phyloP scores from a whole-genome alignment of 2,888 invertebrate genomes.

The Volucella bombylans region DNA sequence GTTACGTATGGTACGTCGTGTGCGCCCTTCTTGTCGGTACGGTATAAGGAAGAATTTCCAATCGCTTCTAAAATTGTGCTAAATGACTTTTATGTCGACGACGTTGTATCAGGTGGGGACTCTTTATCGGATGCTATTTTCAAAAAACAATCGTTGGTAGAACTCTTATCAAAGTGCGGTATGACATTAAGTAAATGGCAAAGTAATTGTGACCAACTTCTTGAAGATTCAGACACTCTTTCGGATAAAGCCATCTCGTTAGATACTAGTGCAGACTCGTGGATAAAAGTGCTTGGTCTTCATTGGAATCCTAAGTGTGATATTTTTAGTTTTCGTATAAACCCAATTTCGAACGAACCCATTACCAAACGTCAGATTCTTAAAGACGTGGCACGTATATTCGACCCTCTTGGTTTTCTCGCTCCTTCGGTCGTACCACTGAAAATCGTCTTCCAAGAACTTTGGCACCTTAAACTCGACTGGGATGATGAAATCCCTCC shows the following conservation, averaged over 20 bases:
- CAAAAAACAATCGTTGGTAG: background rate
- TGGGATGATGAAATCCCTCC: conserved; percentile 3
- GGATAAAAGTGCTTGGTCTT: background rate
- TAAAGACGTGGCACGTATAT: conserved; percentile 1
- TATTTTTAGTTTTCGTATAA: conserved; percentile 1
- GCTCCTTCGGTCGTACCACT: conserved; percentile 12
- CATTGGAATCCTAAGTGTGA: conserved; percentile 12
- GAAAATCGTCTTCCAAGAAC: conserved; percentile 11
- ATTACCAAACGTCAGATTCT: background rate
- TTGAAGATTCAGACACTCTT: background rate
- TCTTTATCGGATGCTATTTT: background rate
- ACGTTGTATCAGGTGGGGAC: conserved; percentile 1
- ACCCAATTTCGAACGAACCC: background rate
- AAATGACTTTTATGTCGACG: conserved; percentile 27
- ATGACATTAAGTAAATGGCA: conserved; percentile 1
- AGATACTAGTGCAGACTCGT: too few species aligned
- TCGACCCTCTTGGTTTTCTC: conserved; percentile 3
- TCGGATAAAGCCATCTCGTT: background rate
- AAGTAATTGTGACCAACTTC: background rate
- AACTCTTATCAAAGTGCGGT: background rate
- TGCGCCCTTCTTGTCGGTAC: conserved; percentile 11
- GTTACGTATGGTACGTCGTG: conserved; percentile 15
- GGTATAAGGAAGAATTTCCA: background rate
- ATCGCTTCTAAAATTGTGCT: conserved; percentile 5
- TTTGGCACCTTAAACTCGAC: background rate